phyloP scores from a whole-genome alignment of 2,888 invertebrate genomes.

The Drosophila meridiana region DNA sequence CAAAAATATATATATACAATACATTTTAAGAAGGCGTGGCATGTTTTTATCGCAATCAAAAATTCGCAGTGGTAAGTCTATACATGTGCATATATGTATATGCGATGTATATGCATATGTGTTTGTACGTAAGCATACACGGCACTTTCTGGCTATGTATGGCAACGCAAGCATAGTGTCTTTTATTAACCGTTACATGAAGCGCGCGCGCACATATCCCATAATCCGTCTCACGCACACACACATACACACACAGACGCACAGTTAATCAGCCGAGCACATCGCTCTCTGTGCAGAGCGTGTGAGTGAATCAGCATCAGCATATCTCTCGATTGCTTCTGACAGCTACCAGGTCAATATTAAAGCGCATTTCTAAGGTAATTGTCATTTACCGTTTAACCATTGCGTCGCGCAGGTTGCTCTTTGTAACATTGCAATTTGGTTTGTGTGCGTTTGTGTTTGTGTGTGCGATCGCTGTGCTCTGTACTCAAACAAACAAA shows the following conservation, averaged over 20 bases:
- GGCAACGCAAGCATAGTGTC: constrained; percentile 18
- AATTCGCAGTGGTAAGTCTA: constrained; percentile 63
- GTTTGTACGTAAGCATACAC: not conserved
- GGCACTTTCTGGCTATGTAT: constrained; percentile 1
- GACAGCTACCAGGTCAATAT: constrained; percentile 7
- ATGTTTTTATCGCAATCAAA: constrained; percentile 44
- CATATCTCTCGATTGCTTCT: constrained; percentile 1
- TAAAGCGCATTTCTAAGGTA: not conserved
- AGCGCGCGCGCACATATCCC: constrained; percentile 5
- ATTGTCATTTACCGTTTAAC: constrained; percentile 20
- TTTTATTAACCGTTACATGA: constrained; percentile 40
- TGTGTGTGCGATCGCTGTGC: constrained; percentile 22
- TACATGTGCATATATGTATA: constrained; percentile 3
- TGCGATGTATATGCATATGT: constrained; percentile 1
- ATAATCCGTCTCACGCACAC: not conserved
- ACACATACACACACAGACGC: constrained; percentile 10
- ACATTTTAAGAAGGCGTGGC: constrained; percentile 48
- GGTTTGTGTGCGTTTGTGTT: constrained; percentile 24
- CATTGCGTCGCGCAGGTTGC: constrained; percentile 3
- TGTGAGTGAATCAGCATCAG: not conserved
- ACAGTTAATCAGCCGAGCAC: not conserved
- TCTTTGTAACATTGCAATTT: not conserved
- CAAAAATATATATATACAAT: constrained; percentile 41
- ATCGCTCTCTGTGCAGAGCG: not conserved
- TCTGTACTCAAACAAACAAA: constrained; percentile 10